These are phyloP conservation scores for Ia io DNA, from an alignment of 2,113 vertebrate species.

Conservation along the genomic window DNA sequence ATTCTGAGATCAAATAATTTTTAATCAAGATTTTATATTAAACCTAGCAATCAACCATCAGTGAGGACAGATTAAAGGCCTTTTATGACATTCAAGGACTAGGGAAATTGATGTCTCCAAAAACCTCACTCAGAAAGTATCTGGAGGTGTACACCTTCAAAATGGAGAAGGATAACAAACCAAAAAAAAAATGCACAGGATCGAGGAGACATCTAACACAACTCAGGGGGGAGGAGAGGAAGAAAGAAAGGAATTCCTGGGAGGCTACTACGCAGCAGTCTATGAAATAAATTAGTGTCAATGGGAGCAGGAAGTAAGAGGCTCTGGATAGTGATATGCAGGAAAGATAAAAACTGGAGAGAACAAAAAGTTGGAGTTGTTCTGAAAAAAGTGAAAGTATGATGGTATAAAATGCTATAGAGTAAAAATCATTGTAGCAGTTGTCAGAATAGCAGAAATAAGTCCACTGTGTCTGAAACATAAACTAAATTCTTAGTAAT, in stretches of 20 bases:
- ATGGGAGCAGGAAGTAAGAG: not conserved
- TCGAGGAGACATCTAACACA: not conserved
- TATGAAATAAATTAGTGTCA: not conserved
- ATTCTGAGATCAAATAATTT: not conserved
- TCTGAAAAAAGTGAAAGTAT: not conserved
- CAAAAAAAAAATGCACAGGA: not conserved
- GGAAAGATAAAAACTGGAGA: not conserved
- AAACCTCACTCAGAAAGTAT: not conserved
- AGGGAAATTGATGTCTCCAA: not conserved
- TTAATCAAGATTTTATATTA: not conserved
- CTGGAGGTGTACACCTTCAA: not conserved
- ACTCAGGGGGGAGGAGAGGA: not conserved
- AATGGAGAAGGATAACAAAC: not conserved
- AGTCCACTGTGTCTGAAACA: not conserved
- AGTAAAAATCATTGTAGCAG: not conserved
- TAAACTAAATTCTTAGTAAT: not conserved
- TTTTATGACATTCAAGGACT: not conserved
- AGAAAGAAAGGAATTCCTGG: not conserved
- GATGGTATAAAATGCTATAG: not conserved
- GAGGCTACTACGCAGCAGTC: not conserved
- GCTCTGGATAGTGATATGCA: not conserved
- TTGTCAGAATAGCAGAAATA: not conserved
- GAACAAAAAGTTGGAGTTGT: not conserved
- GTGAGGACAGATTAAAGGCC: not conserved
- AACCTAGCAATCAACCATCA: not conserved